Base-by-base conservation (phyloP, 2,113 vertebrate genomes). In the Rostratula benghalensis region DNA sequence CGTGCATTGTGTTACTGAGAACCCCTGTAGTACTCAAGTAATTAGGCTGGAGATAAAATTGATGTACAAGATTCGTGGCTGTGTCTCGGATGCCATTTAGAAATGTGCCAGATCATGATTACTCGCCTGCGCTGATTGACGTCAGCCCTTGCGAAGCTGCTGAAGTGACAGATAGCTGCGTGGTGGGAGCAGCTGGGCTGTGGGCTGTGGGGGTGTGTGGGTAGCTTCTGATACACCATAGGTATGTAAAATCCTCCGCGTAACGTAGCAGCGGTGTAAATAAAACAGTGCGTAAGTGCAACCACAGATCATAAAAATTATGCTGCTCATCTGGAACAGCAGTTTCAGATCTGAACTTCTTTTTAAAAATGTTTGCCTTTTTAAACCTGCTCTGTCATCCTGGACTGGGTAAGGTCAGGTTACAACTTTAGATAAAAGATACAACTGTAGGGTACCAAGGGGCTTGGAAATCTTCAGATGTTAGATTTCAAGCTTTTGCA, bases 101-200 rank as follows among this genome's bases (percentile, higher is more conserved):
- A 94, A 96, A 94, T 89, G 65, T 94, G 93, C 94, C 85, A 93
- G 63, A 95, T 97, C 94, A 95, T 33, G 87, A 94, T 91, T 89
- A 68, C 60, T 63, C 0, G 22, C 71, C 30, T 21, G 1, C 0
- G 7, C 7, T 81, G 90, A 27, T 37, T 96, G 96, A 95, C 73
- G 87, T 97, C 93, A 97, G 64, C 28, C 30, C 53, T 12, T 3
- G 84, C 46, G 4, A 18, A 63, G 80, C 90, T 16, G 27, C 22
- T 33, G 70, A 68, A 70, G 41, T 45, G 94, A 57, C 28, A 27
- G 78, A 64, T 68, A 35, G 41, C 57, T 50, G 69, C 1, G 20
- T 9, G 22, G 21, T 30, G 43, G 75, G 77, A 93, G 89, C 95
- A 90, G 92, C 92, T 84, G 80, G 59, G 64, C 20, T 31, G 85